These are phyloP conservation scores for Oncorhynchus nerka DNA, from an alignment of 2,113 vertebrate species.

Conservation along the genomic window DNA sequence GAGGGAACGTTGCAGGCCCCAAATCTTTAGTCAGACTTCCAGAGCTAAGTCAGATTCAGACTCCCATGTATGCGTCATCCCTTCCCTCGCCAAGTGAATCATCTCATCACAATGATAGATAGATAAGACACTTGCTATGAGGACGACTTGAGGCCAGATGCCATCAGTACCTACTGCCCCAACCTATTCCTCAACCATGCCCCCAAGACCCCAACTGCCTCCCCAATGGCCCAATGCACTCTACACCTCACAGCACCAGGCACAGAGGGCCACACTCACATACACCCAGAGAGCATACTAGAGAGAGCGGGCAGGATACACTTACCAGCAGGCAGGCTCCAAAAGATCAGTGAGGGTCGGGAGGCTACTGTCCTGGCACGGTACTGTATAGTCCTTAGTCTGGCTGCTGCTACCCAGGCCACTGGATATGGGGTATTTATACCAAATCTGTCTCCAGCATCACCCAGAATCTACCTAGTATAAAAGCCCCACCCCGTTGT, in stretches of 20 bases:
- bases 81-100: not conserved
- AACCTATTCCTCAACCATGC: no score
- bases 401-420: constrained; percentile 67
- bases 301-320: not conserved
- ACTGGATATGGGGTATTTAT: constrained; percentile 81
- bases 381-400: constrained; percentile 66
- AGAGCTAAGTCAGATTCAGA: not conserved
- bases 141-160: not conserved
- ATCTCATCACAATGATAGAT: not conserved
- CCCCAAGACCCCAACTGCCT: not conserved
- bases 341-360: constrained; percentile 40
- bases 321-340: constrained; percentile 77
- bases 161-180: not conserved
- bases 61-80: not conserved
- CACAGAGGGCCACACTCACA: not conserved
- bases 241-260: not conserved
- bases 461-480: constrained; percentile 56
- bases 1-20: not conserved
- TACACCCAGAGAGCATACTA: constrained; percentile 8
- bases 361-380: constrained; percentile 36
- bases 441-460: constrained; percentile 62
- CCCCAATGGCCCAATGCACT: not conserved
- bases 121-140: not conserved
- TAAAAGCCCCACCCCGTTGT: constrained; percentile 77
- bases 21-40: not conserved